These are phyloP conservation scores for Acrobasis repandana DNA, from an alignment of 2,888 invertebrate species.

Conservation along the genomic window DNA sequence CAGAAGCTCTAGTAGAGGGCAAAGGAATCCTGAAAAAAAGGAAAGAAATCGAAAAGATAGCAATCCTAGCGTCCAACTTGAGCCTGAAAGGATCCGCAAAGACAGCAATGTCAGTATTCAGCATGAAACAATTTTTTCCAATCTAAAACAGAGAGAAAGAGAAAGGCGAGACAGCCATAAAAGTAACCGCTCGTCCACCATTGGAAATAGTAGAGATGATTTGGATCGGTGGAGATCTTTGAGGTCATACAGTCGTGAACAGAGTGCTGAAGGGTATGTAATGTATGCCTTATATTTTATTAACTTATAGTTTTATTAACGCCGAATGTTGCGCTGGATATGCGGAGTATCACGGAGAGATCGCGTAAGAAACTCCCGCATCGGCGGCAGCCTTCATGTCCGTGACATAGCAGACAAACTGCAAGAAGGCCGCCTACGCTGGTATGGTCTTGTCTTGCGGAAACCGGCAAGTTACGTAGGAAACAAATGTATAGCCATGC, in stretches of 20 bases:
- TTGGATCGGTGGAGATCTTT: conserved; percentile 75
- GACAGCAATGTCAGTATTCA: conserved; percentile 71
- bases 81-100: conserved; percentile 57
- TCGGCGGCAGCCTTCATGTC: too few relatives aligned
- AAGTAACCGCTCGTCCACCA: conserved; percentile 73
- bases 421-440: too few relatives aligned
- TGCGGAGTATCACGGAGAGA: too few relatives aligned
- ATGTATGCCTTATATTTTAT: conserved; percentile 27
- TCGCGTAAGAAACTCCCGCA: too few relatives aligned
- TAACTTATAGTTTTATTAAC: too few relatives aligned
- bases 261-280: conserved; percentile 74
- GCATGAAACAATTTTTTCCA: conserved; percentile 56
- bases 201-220: conserved; percentile 75
- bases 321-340: too few relatives aligned
- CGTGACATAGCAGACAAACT: too few relatives aligned
- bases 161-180: conserved; percentile 71
- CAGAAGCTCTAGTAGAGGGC: conserved; percentile 75
- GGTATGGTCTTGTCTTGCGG: too few relatives aligned
- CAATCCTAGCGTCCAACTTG: conserved; percentile 64
- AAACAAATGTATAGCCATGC: too few relatives aligned
- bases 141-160: conserved; percentile 59
- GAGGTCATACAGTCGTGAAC: conserved; percentile 76
- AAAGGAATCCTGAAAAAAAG: conserved; percentile 66
- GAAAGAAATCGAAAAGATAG: conserved; percentile 70
- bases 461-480: too few relatives aligned